A percentile compares a stretch with the other conserved stretches of the same genome.
These are phyloP conservation scores for Phytoseiulus persimilis DNA, from an alignment of 2,888 invertebrate species.

Conservation along the genomic window DNA sequence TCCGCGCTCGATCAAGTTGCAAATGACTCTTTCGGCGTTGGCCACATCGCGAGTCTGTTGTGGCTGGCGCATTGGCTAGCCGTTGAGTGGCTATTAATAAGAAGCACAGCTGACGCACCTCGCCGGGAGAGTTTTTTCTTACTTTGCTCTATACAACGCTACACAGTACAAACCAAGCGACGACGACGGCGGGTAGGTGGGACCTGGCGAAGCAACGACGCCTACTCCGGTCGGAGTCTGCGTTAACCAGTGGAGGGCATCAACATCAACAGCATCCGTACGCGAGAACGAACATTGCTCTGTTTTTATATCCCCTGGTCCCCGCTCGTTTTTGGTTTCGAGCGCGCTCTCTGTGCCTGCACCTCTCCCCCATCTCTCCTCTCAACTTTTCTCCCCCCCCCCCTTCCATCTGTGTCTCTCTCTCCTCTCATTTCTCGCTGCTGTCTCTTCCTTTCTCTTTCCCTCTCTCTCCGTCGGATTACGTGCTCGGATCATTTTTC, in stretches of 20 bases:
- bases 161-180: neutral
- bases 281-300: neutral
- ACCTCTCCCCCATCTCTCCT: neutral
- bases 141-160: neutral
- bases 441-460: no score
- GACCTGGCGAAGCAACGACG: neutral
- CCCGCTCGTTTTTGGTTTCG: neutral
- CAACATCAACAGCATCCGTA: neutral
- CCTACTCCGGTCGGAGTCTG: neutral
- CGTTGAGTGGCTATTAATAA: constrained; percentile 5
- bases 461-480: no score
- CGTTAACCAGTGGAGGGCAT: neutral
- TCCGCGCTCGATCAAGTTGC: neutral
- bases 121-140: neutral
- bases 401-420: no score
- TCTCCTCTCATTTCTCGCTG: no score
- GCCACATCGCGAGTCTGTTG: neutral
- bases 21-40: neutral
- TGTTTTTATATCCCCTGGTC: neutral
- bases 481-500: no score
- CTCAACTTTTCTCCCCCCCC: no score
- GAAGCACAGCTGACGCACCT: neutral
- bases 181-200: neutral
- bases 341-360: neutral
- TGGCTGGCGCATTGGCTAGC: neutral